These are phyloP conservation scores for Drosophila nannoptera DNA, from an alignment of 1,140 invertebrate genomes.

Conservation along the genomic window DNA sequence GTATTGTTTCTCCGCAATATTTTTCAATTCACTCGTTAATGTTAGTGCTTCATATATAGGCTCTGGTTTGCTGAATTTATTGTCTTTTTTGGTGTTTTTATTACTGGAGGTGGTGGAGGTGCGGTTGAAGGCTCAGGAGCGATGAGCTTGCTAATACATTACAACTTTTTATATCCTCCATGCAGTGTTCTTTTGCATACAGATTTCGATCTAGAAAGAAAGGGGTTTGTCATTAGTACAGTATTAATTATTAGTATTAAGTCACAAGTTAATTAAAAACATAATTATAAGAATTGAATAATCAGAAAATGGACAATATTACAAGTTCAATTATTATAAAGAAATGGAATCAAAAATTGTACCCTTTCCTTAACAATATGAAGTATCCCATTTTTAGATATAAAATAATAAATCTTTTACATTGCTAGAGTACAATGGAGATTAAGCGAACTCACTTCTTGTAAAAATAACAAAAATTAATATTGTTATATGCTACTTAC, in stretches of 20 bases:
- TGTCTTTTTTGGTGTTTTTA: conserved; percentile 69
- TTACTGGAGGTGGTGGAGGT: conserved; percentile 81
- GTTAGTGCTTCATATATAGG: conserved; percentile 91
- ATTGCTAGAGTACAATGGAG: too few relatives aligned
- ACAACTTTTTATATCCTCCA: conserved; percentile 9
- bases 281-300: too few relatives aligned
- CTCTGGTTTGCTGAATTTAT: conserved; percentile 80
- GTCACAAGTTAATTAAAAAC: too few relatives aligned
- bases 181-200: conserved; percentile 28
- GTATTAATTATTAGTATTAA: too few relatives aligned
- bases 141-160: conserved; percentile 81
- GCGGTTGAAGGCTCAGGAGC: conserved; percentile 86
- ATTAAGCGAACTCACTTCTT: too few relatives aligned
- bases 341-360: too few relatives aligned
- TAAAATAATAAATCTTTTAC: too few relatives aligned
- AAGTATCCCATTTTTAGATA: too few relatives aligned
- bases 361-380: too few relatives aligned
- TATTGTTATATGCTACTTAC: conserved; percentile 31
- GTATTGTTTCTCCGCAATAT: conserved; percentile 4
- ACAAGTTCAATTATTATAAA: too few relatives aligned
- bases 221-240: not conserved
- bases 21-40: conserved; percentile 11
- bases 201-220: conserved; percentile 48
- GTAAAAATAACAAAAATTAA: too few relatives aligned
- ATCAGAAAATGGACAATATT: too few relatives aligned